Percentiles rank a stretch among this genome's conserved stretches.
Conservation (phyloP, 1,140 invertebrate genomes). For the Doryteuthis pealeii region DNA sequence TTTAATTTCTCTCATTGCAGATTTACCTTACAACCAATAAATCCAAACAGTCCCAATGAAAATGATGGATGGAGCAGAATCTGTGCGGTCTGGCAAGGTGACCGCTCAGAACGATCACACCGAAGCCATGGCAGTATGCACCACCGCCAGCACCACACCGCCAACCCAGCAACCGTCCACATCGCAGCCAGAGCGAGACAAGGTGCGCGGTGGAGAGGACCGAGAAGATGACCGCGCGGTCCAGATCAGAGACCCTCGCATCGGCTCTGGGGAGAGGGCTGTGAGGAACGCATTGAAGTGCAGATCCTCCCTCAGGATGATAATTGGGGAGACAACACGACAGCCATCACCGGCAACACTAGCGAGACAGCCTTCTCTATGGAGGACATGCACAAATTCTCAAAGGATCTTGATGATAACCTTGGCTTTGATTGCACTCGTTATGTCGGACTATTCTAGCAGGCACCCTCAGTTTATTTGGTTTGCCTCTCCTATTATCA, state of each 20-base stretch:
- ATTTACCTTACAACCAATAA: constrained; percentile 4
- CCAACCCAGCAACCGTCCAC: constrained; percentile 32
- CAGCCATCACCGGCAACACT: constrained; percentile 93
- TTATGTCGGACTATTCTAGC: constrained; percentile 70
- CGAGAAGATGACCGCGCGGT: constrained; percentile 51
- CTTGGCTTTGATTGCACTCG: constrained; percentile 59
- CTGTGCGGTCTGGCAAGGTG: constrained; percentile 55
- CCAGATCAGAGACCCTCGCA: constrained; percentile 51
- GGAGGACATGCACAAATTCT: constrained; percentile 71
- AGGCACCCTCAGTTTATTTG: constrained; percentile 74
- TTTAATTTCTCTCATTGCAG: constrained; percentile 8
- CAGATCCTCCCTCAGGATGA: constrained; percentile 92
- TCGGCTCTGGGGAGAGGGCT: constrained; percentile 42
- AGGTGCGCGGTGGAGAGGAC: constrained; percentile 22
- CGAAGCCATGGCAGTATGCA: constrained; percentile 49
- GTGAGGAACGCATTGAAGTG: constrained; percentile 75
- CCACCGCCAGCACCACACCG: constrained; percentile 35
- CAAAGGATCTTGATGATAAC: constrained; percentile 52
- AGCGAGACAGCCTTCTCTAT: constrained; percentile 81
- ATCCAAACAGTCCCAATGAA: neutral
- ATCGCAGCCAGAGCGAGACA: constrained; percentile 33
- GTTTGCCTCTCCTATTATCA: constrained; percentile 87
- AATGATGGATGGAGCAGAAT: constrained; percentile 54
- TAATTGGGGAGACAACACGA: constrained; percentile 97
- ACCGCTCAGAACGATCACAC: constrained; percentile 56